Conservation (phyloP, 2,888 invertebrate species). For the Seladonia tumulorum region DNA sequence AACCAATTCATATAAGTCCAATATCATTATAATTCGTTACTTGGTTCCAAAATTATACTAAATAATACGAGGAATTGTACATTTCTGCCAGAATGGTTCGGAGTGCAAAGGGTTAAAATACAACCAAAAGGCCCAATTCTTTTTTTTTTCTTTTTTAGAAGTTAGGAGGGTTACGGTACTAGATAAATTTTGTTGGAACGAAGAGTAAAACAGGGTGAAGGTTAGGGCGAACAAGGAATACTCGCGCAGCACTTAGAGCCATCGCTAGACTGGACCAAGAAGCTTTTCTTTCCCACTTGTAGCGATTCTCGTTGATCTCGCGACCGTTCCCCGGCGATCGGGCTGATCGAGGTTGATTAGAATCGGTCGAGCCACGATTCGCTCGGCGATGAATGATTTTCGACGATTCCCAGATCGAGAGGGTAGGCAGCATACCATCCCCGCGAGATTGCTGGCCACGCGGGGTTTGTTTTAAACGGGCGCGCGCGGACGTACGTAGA, state of each 20-base stretch:
- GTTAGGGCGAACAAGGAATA: not conserved
- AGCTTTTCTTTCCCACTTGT: not conserved
- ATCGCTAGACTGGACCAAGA: not conserved
- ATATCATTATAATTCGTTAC: no score
- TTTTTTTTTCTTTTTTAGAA: no score
- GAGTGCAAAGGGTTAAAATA: no score
- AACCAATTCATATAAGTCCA: no score
- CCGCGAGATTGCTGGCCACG: slow-evolving; percentile 16
- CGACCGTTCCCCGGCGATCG: not conserved
- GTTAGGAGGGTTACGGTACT: no score
- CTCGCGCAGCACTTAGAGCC: not conserved
- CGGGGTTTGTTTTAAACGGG: slow-evolving; percentile 37
- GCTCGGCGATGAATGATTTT: slow-evolving; percentile 28
- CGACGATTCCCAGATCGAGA: not conserved
- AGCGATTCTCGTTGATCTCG: not conserved
- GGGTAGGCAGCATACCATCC: not conserved
- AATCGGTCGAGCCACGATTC: slow-evolving; percentile 7
- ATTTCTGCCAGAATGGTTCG: no score
- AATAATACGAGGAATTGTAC: no score
- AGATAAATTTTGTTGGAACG: not conserved
- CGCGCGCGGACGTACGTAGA: slow-evolving; percentile 30
- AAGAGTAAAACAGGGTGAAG: not conserved
- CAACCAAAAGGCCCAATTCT: no score
- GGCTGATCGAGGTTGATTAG: slow-evolving; percentile 9
- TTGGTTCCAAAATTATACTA: no score